Conservation (phyloP, 2,113 vertebrate species). For the cattle (Bos taurus) region DNA sequence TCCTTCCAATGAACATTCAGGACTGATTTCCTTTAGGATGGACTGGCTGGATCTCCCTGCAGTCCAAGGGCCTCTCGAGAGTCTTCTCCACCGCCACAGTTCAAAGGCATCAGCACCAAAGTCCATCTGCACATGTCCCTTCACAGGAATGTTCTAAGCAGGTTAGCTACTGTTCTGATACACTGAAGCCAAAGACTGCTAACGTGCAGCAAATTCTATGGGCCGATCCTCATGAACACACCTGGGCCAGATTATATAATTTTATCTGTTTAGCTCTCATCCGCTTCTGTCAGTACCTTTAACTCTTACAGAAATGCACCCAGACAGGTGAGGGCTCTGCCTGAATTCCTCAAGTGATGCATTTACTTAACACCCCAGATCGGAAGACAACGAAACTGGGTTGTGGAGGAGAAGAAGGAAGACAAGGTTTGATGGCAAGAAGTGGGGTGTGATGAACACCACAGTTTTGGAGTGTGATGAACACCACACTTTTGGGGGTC, state of each 20-base stretch:
- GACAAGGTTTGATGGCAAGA: background rate
- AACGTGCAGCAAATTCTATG: background rate
- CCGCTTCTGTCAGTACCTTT: background rate
- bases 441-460: background rate
- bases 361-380: background rate
- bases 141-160: background rate
- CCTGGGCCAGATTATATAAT: background rate
- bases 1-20: background rate
- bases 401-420: too few relatives aligned
- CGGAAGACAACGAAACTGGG: background rate
- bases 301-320: background rate
- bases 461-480: background rate
- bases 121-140: background rate
- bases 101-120: background rate
- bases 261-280: background rate
- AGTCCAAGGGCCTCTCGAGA: background rate
- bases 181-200: background rate
- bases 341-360: background rate
- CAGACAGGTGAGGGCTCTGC: background rate
- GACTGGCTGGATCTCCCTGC: background rate
- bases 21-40: accelerated
- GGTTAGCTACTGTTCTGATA: background rate
- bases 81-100: background rate
- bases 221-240: background rate
- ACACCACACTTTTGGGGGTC: background rate